phyloP scores from a whole-genome alignment of 2,888 invertebrate species.

The Xestoiulus laeticollis region DNA sequence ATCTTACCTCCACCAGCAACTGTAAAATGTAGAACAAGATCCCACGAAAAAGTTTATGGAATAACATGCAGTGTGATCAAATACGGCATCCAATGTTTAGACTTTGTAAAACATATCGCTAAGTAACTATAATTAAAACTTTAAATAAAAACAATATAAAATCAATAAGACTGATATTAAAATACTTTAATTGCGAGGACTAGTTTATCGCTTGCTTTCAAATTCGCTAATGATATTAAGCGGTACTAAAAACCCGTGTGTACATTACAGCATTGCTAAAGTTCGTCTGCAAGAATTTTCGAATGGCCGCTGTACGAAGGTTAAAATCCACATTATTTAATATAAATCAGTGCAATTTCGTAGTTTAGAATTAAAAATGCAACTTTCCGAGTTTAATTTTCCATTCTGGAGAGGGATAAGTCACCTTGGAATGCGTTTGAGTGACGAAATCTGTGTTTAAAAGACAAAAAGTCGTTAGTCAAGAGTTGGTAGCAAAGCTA shows the following conservation, averaged over 20 bases:
- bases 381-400: neutral
- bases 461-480: neutral
- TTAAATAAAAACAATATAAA: neutral
- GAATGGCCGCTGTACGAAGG: neutral
- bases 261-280: neutral
- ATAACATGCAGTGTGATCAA: neutral
- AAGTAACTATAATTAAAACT: neutral
- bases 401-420: neutral
- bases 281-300: neutral
- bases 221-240: neutral
- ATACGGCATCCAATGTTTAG: neutral
- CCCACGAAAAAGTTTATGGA: neutral
- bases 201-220: no score
- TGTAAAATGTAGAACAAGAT: constrained; percentile 20
- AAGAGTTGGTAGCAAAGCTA: neutral
- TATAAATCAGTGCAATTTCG: neutral
- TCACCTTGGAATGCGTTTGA: neutral
- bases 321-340: neutral
- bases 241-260: neutral
- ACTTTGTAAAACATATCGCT: neutral
- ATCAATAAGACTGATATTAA: neutral
- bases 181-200: no score
- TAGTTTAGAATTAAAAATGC: neutral
- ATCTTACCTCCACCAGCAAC: neutral
- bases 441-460: no score